Evolutionary conservation across 2,888 invertebrate genomes (phyloP), one percentile per base, ranked within the genome.

Genomic region (Shargacucullia verbasci): DNA sequence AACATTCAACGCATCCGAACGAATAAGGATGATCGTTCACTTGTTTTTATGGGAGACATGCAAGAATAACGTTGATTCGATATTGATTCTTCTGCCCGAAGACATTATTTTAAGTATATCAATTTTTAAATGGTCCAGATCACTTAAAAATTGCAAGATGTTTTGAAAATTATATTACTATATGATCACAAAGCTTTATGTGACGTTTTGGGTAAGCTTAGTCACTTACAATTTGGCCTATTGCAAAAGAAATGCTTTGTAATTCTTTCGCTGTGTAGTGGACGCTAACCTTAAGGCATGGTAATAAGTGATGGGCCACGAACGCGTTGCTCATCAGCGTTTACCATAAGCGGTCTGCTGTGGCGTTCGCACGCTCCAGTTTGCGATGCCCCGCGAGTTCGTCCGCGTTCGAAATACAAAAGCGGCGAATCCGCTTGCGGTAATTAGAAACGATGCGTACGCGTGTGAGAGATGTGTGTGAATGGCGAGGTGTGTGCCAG

Each of bases 341-440:
- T 72, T 53, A 58, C 80, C 83, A 79, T 84, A 82, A 73, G 70
- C 77, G 79, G 75, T 59, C 35, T 52, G 57, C 55, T 54, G 47
- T 68, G 66, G 41, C 55, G 82, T 79, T 89, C 89, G 78, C 89
- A 88, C 88, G 89, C 82, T 86, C 89, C 77, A 86, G 78, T 83
- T 88, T 67, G 53, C 35, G 38, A 47, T 46, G 59, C 73, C 70
- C 50, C 70, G 73, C 78, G 75, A 49, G 61, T 47, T 65, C 53
- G 58, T 62, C 52, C 71, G 67, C 69, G 69, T 76, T 76, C 60
- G 63, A 68, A 75, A 76, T 73, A 67, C 70, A 74, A 75, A 70
- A 72, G 70, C 58, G 66, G 70, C 53, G 70, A 73, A 72, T 77
- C 73, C 75, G 76, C 70, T 65, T 76, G 70, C 57, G 60, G 63